Evolutionary conservation across 2,113 vertebrate species (phyloP).

Genomic region (Colius striatus): DNA sequence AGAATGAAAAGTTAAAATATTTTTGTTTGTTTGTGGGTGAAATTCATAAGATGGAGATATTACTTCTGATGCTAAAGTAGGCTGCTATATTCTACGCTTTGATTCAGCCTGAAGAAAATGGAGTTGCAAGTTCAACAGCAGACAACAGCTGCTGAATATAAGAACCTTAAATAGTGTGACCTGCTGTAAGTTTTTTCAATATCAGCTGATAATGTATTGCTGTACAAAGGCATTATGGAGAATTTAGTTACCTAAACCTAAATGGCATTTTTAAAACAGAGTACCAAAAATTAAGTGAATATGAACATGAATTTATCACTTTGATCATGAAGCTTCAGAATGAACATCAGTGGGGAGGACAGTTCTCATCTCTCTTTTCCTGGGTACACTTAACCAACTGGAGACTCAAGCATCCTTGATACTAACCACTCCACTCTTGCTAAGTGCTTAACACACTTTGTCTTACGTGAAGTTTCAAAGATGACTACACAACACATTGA

Average conservation of each 20-base stretch:
- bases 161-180: background rate
- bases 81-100: background rate
- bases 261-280: background rate
- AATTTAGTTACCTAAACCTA: background rate
- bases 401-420: background rate
- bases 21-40: background rate
- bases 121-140: background rate
- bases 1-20: background rate
- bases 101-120: background rate
- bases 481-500: background rate
- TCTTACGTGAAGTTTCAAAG: background rate
- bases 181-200: constrained; percentile 13
- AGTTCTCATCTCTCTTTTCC: background rate
- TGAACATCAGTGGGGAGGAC: background rate
- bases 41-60: background rate
- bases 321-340: background rate
- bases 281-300: constrained; percentile 7
- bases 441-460: background rate
- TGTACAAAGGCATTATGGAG: background rate
- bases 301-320: background rate
- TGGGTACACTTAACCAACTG: background rate
- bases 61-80: background rate
- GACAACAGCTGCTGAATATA: constrained; percentile 30
- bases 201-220: background rate
- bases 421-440: background rate